A percentile compares a stretch with the other conserved stretches of the same genome.
Evolutionary conservation across 1,140 invertebrate species (phyloP).

Genomic region (Trigoniulus corallinus): DNA sequence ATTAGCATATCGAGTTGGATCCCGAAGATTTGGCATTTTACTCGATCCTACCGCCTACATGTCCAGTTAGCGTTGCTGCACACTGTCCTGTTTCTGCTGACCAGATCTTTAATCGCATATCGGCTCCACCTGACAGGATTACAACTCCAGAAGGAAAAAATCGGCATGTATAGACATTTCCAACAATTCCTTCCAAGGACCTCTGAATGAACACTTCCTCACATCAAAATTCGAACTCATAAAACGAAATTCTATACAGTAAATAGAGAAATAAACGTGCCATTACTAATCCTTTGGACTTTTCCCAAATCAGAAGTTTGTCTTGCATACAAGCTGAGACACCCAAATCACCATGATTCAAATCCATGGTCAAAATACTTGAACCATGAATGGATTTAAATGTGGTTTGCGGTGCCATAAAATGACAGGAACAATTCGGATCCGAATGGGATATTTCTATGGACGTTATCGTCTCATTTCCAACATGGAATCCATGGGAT

Average conservation of each 20-base stretch:
- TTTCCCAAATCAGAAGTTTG: slow-evolving; percentile 43
- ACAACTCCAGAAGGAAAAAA: slow-evolving; percentile 57
- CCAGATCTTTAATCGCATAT: slow-evolving; percentile 51
- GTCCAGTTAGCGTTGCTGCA: slow-evolving; percentile 45
- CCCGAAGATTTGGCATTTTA: too few species aligned
- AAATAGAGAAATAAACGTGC: slow-evolving; percentile 24
- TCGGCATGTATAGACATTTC: slow-evolving; percentile 46
- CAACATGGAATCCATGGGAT: too few species aligned
- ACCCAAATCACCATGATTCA: slow-evolving; percentile 37
- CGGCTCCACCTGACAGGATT: slow-evolving; percentile 45
- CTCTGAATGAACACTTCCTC: slow-evolving; percentile 28
- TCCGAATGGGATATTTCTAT: too few species aligned
- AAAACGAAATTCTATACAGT: slow-evolving; percentile 11
- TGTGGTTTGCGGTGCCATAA: too few species aligned
- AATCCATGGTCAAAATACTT: slow-evolving; percentile 35
- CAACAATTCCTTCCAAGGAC: slow-evolving; percentile 43
- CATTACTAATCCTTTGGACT: slow-evolving; percentile 33
- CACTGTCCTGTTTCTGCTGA: slow-evolving; percentile 45
- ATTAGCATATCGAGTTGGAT: neutral
- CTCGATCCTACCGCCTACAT: slow-evolving; percentile 32
- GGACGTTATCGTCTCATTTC: too few species aligned
- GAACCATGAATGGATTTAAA: too few species aligned
- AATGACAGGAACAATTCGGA: too few species aligned
- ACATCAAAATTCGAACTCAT: neutral
- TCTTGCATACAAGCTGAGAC: slow-evolving; percentile 41